These are phyloP conservation scores for Medauroidea extradentata DNA, from an alignment of 1,140 invertebrate genomes.

Conservation along the genomic window DNA sequence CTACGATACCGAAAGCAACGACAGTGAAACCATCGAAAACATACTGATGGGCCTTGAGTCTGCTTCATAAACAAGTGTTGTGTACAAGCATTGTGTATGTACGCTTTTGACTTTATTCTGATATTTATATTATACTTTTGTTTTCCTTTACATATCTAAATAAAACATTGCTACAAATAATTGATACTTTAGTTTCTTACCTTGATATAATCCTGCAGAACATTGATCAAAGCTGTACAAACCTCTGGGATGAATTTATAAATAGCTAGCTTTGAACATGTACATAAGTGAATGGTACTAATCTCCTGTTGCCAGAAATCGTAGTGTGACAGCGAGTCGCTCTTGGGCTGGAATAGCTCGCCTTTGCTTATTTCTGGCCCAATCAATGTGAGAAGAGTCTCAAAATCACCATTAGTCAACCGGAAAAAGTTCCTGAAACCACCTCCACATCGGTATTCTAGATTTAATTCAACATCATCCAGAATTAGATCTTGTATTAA, in stretches of 20 bases:
- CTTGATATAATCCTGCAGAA: slow-evolving; percentile 25
- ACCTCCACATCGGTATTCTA: not conserved
- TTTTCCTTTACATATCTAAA: not conserved
- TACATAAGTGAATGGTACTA: slow-evolving; percentile 27
- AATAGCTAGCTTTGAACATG: slow-evolving; percentile 31
- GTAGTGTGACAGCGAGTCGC: slow-evolving; percentile 29
- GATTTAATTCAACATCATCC: not conserved
- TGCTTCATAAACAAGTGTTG: no score
- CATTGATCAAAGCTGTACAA: slow-evolving; percentile 25
- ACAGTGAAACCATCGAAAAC: no score
- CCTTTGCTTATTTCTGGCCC: slow-evolving; percentile 28
- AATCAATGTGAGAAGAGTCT: slow-evolving; percentile 11
- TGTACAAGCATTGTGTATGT: no score
- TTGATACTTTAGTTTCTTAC: slow-evolving; percentile 14
- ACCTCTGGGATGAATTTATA: slow-evolving; percentile 28
- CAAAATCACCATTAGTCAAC: slow-evolving; percentile 14
- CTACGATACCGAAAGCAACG: no score
- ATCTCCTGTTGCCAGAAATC: slow-evolving; percentile 35
- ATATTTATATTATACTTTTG: not conserved
- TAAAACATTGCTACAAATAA: not conserved
- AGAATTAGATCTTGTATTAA: not conserved
- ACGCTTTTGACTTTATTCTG: no score
- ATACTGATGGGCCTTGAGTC: no score
- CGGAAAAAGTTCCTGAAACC: slow-evolving; percentile 7
- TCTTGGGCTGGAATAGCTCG: slow-evolving; percentile 27